Base-by-base conservation (phyloP, 35 echinoderm and acorn worm genomes). In the Amphiura filiformis region DNA sequence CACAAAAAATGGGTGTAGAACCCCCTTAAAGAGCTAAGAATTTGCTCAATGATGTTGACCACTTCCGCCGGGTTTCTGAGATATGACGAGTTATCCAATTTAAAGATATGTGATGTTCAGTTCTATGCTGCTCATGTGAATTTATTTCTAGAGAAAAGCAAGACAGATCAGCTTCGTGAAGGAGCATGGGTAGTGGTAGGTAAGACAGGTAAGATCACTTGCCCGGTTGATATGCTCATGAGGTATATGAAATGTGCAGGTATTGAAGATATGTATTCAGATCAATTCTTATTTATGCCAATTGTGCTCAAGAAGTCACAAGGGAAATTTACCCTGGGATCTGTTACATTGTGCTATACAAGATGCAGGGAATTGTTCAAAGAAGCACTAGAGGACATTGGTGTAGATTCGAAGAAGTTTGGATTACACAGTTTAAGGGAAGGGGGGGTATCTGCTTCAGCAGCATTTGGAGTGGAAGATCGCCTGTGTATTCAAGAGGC, bases 401-500 rank as follows among this genome's bases (percentile, higher is more conserved):
- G 83, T 5, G 36, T 61, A 32, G 80, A 91, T 33, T 39, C 65
- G 5, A 56, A 22, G 26, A 28, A 13, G 89, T 92, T 81, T 81
- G 90, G 90, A 7, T 32, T 87, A 22, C 90, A 92, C 42, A 92
- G 90, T 81, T 52, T 92, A 37, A 35, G 90, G 3, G 37, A 84
- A 61, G 90, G 90, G 0, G 90, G 90, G 35, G 90, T 35, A 17
- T 88, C 90, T 13, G 90, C 90, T 9, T 76, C 90, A 65, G 90
- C 84, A 56, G 36, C 38, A 15, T 13, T 77, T 17, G 84, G 78
- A 22, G 90, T 92, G 0, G 75, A 47, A 11, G 90, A 92, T 34
- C 39, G 90, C 12, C 56, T n/a, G n/a, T n/a, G n/a, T 86, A 9
- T 92, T 92, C 35, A 87, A 65, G 31, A 79, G 77, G 32, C 84